These are phyloP conservation scores for Lacerta viridis DNA, from an alignment of 2,797 vertebrate genomes.

Conservation along the genomic window DNA sequence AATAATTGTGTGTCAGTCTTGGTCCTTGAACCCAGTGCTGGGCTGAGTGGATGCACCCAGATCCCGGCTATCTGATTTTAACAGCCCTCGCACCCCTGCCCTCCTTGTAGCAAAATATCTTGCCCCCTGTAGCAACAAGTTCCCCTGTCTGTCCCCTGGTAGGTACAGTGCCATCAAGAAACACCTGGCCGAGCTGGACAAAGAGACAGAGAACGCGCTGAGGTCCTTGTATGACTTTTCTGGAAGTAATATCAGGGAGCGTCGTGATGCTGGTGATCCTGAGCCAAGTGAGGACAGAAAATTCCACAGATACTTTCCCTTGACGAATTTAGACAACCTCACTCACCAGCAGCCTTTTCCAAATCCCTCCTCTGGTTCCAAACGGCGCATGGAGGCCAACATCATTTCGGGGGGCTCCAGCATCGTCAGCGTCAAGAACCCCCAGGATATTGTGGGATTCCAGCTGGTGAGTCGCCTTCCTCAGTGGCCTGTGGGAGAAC, in stretches of 20 bases:
- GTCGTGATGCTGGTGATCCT: slow-evolving; percentile 61
- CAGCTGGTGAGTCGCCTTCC: slow-evolving; percentile 77
- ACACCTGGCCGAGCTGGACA: slow-evolving; percentile 79
- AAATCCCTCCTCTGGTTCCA: slow-evolving; percentile 71
- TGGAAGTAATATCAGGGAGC: slow-evolving; percentile 67
- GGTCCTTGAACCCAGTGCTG: not conserved
- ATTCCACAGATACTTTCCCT: slow-evolving; percentile 73
- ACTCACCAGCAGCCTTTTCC: slow-evolving; percentile 33
- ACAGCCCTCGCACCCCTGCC: not conserved
- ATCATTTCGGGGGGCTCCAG: slow-evolving; percentile 74
- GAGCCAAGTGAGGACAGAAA: slow-evolving; percentile 24
- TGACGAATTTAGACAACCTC: slow-evolving; percentile 70
- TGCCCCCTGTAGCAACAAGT: not conserved
- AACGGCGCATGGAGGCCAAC: slow-evolving; percentile 74
- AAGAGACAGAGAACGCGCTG: slow-evolving; percentile 77
- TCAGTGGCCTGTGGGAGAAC: not conserved
- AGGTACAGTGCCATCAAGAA: slow-evolving; percentile 82
- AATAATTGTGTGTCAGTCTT: no score
- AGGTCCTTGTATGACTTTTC: slow-evolving; percentile 78
- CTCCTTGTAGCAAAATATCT: no score
- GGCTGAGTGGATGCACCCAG: not conserved
- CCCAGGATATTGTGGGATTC: slow-evolving; percentile 81
- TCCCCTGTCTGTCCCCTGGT: not conserved
- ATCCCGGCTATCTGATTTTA: not conserved
- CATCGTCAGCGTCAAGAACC: slow-evolving; percentile 71